phyloP scores from a whole-genome alignment of 1,140 invertebrate species.

The Gryllus bimaculatus region DNA sequence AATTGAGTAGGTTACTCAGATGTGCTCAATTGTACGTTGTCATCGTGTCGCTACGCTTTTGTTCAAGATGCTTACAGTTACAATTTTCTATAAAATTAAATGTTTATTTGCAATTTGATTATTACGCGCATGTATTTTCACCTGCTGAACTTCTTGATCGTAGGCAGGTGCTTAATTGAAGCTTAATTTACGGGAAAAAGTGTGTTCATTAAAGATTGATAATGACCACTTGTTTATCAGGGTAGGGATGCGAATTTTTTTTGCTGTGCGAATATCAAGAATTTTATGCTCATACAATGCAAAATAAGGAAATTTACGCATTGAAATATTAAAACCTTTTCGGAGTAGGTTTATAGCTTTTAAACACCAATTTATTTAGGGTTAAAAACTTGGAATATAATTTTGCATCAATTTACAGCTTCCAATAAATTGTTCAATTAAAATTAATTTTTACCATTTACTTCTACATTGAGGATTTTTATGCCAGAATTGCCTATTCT shows the following conservation, averaged over 20 bases:
- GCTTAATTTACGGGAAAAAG: background rate
- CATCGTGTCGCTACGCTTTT: slow-evolving; percentile 16
- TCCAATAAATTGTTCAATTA: too few species aligned
- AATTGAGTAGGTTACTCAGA: slow-evolving; percentile 1
- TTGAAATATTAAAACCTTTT: too few species aligned
- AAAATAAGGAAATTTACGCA: too few species aligned
- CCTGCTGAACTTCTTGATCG: background rate
- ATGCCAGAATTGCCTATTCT: too few species aligned
- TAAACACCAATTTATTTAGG: too few species aligned
- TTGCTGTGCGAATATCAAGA: too few species aligned
- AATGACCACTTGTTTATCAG: background rate
- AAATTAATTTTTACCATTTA: too few species aligned
- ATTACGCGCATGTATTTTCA: background rate
- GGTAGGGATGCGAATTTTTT: background rate
- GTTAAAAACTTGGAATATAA: too few species aligned
- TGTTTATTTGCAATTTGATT: background rate
- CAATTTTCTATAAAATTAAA: background rate
- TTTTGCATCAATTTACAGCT: too few species aligned
- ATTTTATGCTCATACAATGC: too few species aligned
- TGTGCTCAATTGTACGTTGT: slow-evolving; percentile 18
- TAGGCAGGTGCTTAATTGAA: background rate
- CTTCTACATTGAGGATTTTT: too few species aligned
- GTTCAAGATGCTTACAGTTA: background rate
- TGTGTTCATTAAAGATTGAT: background rate
- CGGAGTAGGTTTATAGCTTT: too few species aligned